Conservation (phyloP, 2,113 vertebrate genomes). For the Jaculus jaculus region DNA sequence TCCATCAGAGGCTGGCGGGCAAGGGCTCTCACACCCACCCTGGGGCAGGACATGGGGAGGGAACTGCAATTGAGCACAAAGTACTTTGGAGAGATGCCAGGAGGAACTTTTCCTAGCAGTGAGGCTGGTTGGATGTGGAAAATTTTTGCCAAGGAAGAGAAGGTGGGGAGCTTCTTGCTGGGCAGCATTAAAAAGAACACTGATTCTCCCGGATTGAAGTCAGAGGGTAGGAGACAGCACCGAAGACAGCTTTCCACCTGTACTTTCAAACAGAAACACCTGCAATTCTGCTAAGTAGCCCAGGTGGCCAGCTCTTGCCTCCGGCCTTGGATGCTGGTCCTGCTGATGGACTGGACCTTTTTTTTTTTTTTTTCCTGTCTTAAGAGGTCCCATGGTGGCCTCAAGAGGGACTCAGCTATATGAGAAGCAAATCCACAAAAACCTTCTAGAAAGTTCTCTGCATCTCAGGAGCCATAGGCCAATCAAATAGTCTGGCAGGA, state of each 20-base stretch:
- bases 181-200: not conserved
- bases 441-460: not conserved
- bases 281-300: not conserved
- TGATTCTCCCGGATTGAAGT: not conserved
- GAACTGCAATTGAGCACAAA: fast-evolving
- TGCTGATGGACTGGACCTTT: fast-evolving
- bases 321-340: fast-evolving
- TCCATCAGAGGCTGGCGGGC: not conserved
- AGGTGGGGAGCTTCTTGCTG: not conserved
- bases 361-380: no score
- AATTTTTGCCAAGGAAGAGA: not conserved
- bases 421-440: not conserved
- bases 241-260: fast-evolving
- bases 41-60: not conserved
- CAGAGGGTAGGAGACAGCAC: not conserved
- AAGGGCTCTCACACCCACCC: not conserved
- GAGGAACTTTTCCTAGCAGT: not conserved
- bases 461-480: not conserved
- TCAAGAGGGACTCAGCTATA: not conserved
- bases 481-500: fast-evolving
- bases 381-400: not conserved
- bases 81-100: not conserved
- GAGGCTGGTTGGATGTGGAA: not conserved
- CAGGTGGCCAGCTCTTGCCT: fast-evolving
- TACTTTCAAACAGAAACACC: not conserved